These are phyloP conservation scores for Brenthis hecate DNA, from an alignment of 2,888 invertebrate genomes.

Conservation along the genomic window DNA sequence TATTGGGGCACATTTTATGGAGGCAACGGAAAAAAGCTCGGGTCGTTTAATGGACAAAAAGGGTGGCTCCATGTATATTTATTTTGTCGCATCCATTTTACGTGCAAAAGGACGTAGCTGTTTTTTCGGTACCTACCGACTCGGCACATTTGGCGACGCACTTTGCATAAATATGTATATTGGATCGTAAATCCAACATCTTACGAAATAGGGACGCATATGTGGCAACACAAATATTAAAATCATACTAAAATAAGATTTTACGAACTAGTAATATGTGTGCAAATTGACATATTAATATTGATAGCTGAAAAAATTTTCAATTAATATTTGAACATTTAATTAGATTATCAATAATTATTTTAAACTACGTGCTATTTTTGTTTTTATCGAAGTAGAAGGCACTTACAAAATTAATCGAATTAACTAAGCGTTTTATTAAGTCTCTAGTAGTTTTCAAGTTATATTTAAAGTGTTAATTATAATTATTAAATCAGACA, in stretches of 20 bases:
- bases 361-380: no score
- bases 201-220: slow-evolving; percentile 69
- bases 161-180: slow-evolving; percentile 79
- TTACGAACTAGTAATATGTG: slow-evolving; percentile 41
- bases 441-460: background rate
- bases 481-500: slow-evolving; percentile 38
- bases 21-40: slow-evolving; percentile 73
- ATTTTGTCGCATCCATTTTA: slow-evolving; percentile 82
- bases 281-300: slow-evolving; percentile 31
- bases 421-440: background rate
- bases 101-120: slow-evolving; percentile 75
- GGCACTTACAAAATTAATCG: no score
- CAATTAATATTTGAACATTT: background rate
- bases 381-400: no score
- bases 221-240: slow-evolving; percentile 67
- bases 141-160: slow-evolving; percentile 79
- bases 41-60: slow-evolving; percentile 81
- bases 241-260: slow-evolving; percentile 52
- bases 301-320: slow-evolving; percentile 13
- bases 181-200: slow-evolving; percentile 75
- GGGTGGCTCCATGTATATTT: slow-evolving; percentile 80
- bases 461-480: slow-evolving; percentile 13
- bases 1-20: slow-evolving; percentile 82
- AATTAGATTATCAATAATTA: background rate
- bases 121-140: slow-evolving; percentile 70